Percentiles rank a stretch among this genome's conserved stretches.
These are phyloP conservation scores for Dryococelus australis DNA, from an alignment of 2,888 invertebrate species.

Conservation along the genomic window DNA sequence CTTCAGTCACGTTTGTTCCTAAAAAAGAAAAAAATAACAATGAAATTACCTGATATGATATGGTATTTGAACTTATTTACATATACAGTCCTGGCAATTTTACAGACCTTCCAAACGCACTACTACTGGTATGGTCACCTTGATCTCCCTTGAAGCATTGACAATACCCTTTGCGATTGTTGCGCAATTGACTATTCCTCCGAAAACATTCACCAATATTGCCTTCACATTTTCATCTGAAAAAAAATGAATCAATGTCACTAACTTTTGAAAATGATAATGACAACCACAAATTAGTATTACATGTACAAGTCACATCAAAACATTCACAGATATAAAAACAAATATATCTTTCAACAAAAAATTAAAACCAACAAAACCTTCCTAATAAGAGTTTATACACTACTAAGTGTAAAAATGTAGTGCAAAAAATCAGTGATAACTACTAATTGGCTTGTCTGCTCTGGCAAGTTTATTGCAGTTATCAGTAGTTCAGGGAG, in stretches of 20 bases:
- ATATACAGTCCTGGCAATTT: not conserved
- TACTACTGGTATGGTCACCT: constrained; percentile 86
- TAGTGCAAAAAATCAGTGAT: too few species aligned
- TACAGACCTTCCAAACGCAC: constrained; percentile 88
- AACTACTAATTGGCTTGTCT: too few species aligned
- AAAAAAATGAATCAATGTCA: constrained; percentile 31
- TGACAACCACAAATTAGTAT: not conserved
- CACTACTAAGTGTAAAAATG: too few species aligned
- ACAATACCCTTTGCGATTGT: constrained; percentile 97
- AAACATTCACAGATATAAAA: too few species aligned
- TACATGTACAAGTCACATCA: too few species aligned
- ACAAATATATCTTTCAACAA: too few species aligned
- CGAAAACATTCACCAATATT: constrained; percentile 98
- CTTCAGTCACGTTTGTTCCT: constrained; percentile 86
- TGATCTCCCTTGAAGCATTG: constrained; percentile 80
- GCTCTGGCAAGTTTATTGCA: too few species aligned
- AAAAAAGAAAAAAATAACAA: constrained; percentile 45
- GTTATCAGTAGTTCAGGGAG: too few species aligned
- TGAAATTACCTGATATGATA: not conserved
- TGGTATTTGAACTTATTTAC: too few species aligned
- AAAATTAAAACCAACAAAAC: too few species aligned
- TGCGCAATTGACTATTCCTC: constrained; percentile 98
- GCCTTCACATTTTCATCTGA: constrained; percentile 89
- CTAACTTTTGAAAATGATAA: not conserved
- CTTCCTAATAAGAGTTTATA: too few species aligned